Percentiles rank a stretch among this genome's conserved stretches.
These are phyloP conservation scores for Metacarcinus magister DNA, from an alignment of 2,888 invertebrate genomes.

Conservation along the genomic window DNA sequence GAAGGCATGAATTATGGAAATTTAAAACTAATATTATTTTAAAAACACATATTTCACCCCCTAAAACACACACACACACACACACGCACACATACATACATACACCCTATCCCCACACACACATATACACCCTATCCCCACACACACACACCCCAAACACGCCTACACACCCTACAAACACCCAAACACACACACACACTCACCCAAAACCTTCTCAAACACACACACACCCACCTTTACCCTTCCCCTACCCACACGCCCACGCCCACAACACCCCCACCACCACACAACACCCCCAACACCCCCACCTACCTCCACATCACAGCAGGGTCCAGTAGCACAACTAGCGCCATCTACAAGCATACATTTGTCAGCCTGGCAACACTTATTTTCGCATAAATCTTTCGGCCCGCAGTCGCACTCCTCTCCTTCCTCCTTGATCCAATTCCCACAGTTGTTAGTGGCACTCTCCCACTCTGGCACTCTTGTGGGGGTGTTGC, in stretches of 20 bases:
- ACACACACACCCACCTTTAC: too few relatives aligned
- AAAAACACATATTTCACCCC: too few relatives aligned
- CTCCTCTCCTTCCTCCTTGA: constrained; percentile 97
- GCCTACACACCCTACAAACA: too few relatives aligned
- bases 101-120: too few relatives aligned
- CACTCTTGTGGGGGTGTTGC: constrained; percentile 91
- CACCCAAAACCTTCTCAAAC: too few relatives aligned
- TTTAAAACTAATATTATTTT: background rate
- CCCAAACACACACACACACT: too few relatives aligned
- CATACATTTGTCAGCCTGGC: constrained; percentile 93
- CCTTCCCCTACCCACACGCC: background rate
- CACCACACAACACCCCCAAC: background rate
- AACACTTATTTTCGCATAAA: constrained; percentile 93
- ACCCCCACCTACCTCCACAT: background rate
- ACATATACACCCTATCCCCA: too few relatives aligned
- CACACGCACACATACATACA: too few relatives aligned
- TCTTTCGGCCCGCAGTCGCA: constrained; percentile 94
- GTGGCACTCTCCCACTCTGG: background rate
- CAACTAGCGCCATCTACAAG: constrained; percentile 94
- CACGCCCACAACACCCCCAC: background rate
- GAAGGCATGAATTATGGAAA: background rate
- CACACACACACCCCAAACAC: too few relatives aligned
- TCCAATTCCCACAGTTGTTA: constrained; percentile 93
- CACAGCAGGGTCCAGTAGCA: constrained; percentile 94
- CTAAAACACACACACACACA: too few relatives aligned